Evolutionary conservation across 2,113 vertebrate genomes (phyloP).

Genomic region (Etia nguti): DNA sequence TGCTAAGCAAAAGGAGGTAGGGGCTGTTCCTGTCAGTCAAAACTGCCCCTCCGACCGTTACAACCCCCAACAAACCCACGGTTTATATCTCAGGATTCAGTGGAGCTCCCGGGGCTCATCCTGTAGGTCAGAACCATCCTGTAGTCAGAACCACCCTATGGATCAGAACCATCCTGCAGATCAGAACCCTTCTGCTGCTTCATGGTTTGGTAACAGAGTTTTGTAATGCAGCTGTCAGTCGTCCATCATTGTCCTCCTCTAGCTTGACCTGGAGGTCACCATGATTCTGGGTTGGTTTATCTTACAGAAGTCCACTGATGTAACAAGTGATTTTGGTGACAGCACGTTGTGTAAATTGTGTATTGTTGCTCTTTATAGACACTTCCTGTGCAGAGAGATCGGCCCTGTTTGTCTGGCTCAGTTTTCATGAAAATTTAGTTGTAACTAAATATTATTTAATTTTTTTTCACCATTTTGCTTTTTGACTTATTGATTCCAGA

Average conservation of each 20-base stretch:
- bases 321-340: neutral
- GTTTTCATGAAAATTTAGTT: neutral
- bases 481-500: neutral
- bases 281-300: neutral
- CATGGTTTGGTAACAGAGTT: neutral
- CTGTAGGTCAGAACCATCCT: neutral
- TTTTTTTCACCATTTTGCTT: neutral
- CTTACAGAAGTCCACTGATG: neutral
- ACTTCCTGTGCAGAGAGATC: neutral
- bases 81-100: neutral
- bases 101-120: neutral
- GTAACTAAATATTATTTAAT: neutral
- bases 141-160: too few relatives aligned
- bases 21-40: conserved; percentile 70
- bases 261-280: neutral
- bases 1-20: conserved; percentile 49
- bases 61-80: neutral
- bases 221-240: neutral
- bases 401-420: neutral
- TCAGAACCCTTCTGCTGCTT: neutral
- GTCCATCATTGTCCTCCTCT: neutral
- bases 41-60: neutral
- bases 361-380: neutral
- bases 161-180: neutral
- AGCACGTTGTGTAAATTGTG: neutral